Conservation (phyloP, 2,113 vertebrate genomes). For the Plotosus lineatus region DNA sequence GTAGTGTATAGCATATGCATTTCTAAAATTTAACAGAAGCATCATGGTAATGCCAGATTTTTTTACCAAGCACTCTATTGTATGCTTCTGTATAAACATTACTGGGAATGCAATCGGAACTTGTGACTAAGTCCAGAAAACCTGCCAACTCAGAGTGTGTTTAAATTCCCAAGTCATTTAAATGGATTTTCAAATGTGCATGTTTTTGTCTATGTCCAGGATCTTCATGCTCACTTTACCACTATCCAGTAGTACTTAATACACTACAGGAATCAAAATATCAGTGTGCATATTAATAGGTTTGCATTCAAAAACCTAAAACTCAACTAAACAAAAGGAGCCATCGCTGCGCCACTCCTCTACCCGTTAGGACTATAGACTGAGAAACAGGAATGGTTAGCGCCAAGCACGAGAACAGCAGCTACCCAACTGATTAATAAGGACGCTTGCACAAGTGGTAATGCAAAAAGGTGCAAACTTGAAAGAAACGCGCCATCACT, state of each 20-base stretch:
- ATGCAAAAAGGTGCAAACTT: constrained; percentile 62
- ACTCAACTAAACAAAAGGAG: not conserved
- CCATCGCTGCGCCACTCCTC: constrained; percentile 30
- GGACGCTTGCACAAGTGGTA: constrained; percentile 54
- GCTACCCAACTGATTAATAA: constrained; percentile 56
- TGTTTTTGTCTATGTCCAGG: not conserved
- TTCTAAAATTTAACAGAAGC: too few species aligned
- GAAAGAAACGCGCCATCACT: constrained; percentile 58
- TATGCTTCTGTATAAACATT: not conserved
- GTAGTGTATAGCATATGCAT: too few species aligned
- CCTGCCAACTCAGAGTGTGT: not conserved
- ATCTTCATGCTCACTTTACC: not conserved
- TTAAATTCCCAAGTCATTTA: not conserved
- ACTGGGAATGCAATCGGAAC: not conserved
- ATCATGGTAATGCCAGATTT: not conserved
- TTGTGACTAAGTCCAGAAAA: not conserved
- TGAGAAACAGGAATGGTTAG: constrained; percentile 47
- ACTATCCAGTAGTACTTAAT: not conserved
- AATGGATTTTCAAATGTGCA: not conserved
- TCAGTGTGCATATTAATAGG: not conserved
- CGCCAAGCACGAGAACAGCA: constrained; percentile 45
- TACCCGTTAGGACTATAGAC: constrained; percentile 21
- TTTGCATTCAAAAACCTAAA: constrained; percentile 14
- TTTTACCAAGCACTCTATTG: not conserved
- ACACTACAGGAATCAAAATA: not conserved